Conservation (phyloP, 2,113 vertebrate species). For the Antennarius striatus region DNA sequence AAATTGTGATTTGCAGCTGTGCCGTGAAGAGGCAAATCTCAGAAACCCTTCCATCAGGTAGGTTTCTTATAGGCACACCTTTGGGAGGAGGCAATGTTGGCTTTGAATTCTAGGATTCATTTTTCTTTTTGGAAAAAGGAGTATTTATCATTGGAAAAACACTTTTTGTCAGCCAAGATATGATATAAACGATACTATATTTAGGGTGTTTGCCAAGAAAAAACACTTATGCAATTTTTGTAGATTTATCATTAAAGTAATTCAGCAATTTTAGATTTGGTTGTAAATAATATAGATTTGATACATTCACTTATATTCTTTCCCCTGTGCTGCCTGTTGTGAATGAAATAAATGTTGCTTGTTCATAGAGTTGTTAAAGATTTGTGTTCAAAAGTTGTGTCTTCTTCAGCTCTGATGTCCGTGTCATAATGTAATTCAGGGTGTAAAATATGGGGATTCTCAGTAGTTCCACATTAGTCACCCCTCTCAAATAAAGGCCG, state of each 20-base stretch:
- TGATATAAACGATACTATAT: slow-evolving; percentile 42
- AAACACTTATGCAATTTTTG: slow-evolving; percentile 67
- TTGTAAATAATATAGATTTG: slow-evolving; percentile 75
- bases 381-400: slow-evolving; percentile 30
- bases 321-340: slow-evolving; percentile 29
- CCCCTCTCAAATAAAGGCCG: neutral
- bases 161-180: slow-evolving; percentile 13
- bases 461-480: slow-evolving; percentile 1
- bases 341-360: slow-evolving; percentile 25
- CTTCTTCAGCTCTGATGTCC: slow-evolving; percentile 13
- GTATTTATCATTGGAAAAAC: slow-evolving; percentile 51
- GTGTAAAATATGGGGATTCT: neutral
- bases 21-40: slow-evolving; percentile 62
- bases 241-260: slow-evolving; percentile 39
- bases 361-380: slow-evolving; percentile 33
- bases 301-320: slow-evolving; percentile 40
- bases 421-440: slow-evolving; percentile 8
- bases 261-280: slow-evolving; percentile 53
- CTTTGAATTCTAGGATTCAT: slow-evolving; percentile 24
- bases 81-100: slow-evolving; percentile 10
- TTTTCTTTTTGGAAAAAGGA: slow-evolving; percentile 21
- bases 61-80: slow-evolving; percentile 27
- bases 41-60: slow-evolving; percentile 25
- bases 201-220: slow-evolving; percentile 19
- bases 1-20: slow-evolving; percentile 14